Evolutionary conservation across 1,140 invertebrate species (phyloP).

Genomic region (Drosophila miranda): DNA sequence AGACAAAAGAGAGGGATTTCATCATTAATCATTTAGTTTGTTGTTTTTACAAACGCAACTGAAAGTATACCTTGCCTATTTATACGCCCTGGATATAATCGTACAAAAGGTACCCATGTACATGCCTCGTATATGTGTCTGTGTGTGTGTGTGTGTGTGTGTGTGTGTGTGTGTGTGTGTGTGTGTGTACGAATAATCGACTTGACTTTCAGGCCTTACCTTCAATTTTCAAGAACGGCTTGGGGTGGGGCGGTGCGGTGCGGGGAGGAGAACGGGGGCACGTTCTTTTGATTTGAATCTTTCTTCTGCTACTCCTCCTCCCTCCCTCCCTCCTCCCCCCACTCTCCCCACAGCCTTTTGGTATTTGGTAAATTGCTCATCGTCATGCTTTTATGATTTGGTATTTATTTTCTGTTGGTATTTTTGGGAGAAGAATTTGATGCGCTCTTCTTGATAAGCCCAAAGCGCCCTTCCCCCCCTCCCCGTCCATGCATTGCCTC

Average conservation of each 20-base stretch:
- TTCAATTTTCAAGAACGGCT: background rate
- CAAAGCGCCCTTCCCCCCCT: conserved; percentile 27
- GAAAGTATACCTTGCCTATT: conserved; percentile 60
- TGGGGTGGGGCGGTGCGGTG: no score
- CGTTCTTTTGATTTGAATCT: conserved; percentile 79
- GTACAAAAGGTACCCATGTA: no score
- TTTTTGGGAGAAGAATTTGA: conserved; percentile 73
- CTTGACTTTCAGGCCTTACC: conserved; percentile 32
- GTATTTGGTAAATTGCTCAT: conserved; percentile 74
- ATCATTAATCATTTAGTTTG: conserved; percentile 79
- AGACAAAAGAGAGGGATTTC: conserved; percentile 47
- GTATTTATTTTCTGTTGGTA: conserved; percentile 49
- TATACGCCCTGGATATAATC: conserved; percentile 10
- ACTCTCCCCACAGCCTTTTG: conserved; percentile 23
- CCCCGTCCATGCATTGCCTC: conserved; percentile 26
- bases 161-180: no score
- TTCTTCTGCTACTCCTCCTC: conserved; percentile 17
- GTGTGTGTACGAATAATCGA: conserved; percentile 9
- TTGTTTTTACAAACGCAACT: conserved; percentile 58
- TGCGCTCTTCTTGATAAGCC: conserved; percentile 76
- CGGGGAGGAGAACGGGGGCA: conserved; percentile 29
- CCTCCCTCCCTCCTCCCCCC: background rate
- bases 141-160: no score
- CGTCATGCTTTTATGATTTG: conserved; percentile 80
- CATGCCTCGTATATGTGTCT: no score